phyloP scores from a whole-genome alignment of 1,140 invertebrate species.

The Drosophila simulans region DNA sequence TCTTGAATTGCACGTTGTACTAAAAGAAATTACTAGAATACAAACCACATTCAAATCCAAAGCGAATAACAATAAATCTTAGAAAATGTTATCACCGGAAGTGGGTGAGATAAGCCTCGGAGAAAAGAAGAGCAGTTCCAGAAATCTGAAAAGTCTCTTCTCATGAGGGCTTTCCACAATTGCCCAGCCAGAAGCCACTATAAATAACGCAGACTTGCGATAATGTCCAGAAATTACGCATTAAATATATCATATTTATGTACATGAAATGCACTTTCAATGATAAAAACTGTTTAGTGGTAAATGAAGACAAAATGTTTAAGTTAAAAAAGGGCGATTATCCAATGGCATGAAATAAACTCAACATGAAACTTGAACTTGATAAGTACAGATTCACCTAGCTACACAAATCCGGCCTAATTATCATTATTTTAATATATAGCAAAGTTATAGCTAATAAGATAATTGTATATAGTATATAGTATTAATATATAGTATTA shows the following conservation, averaged over 20 bases:
- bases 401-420: too few relatives aligned
- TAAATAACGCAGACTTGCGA: slow-evolving; percentile 32
- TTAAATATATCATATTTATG: slow-evolving; percentile 20
- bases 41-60: slow-evolving; percentile 13
- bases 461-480: too few relatives aligned
- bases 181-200: slow-evolving; percentile 12
- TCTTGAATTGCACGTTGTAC: neutral
- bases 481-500: too few relatives aligned
- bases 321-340: neutral
- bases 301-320: neutral
- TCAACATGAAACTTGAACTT: neutral
- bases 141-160: slow-evolving; percentile 13
- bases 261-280: slow-evolving; percentile 13
- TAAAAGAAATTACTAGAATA: neutral
- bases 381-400: too few relatives aligned
- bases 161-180: slow-evolving; percentile 10
- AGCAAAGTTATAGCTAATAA: too few relatives aligned
- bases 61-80: slow-evolving; percentile 17
- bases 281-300: slow-evolving; percentile 17
- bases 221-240: slow-evolving; percentile 44
- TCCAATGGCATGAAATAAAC: neutral
- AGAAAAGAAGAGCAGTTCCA: slow-evolving; percentile 21
- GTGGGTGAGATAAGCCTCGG: slow-evolving; percentile 28
- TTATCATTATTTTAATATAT: too few relatives aligned
- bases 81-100: slow-evolving; percentile 46